Conservation (phyloP, 2,797 vertebrate species). For the Otolemur crassicaudatus region DNA sequence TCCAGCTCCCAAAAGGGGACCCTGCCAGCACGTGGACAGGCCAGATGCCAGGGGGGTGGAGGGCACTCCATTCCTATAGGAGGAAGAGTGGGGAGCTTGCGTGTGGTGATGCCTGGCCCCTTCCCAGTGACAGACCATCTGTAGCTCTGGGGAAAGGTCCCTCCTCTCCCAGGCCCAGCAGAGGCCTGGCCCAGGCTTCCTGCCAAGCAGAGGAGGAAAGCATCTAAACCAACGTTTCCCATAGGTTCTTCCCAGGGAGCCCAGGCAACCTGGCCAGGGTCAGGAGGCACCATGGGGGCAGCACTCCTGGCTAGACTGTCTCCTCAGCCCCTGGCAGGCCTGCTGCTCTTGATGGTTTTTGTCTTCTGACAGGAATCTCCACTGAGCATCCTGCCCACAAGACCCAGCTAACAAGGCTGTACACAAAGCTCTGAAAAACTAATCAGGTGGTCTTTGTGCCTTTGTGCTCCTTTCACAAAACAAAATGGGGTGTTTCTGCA, state of each 20-base stretch:
- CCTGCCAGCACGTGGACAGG: accelerated
- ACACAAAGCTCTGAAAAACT: slow-evolving; percentile 32
- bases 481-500: not conserved
- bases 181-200: not conserved
- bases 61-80: accelerated
- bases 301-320: not conserved
- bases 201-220: not conserved
- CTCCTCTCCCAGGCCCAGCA: not conserved
- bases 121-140: accelerated
- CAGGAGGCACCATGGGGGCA: not conserved
- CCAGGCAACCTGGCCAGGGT: not conserved
- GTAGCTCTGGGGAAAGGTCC: not conserved
- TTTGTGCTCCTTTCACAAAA: slow-evolving; percentile 46
- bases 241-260: not conserved
- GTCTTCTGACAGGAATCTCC: not conserved
- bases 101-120: accelerated
- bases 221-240: not conserved
- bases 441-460: not conserved
- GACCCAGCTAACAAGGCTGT: not conserved
- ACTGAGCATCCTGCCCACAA: not conserved
- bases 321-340: not conserved
- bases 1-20: not conserved
- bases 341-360: slow-evolving; percentile 49
- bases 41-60: accelerated
- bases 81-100: not conserved